Percentiles rank a stretch among this genome's conserved stretches.
Conservation (phyloP, 2,113 vertebrate genomes). For the Psammodynastes pulverulentus region DNA sequence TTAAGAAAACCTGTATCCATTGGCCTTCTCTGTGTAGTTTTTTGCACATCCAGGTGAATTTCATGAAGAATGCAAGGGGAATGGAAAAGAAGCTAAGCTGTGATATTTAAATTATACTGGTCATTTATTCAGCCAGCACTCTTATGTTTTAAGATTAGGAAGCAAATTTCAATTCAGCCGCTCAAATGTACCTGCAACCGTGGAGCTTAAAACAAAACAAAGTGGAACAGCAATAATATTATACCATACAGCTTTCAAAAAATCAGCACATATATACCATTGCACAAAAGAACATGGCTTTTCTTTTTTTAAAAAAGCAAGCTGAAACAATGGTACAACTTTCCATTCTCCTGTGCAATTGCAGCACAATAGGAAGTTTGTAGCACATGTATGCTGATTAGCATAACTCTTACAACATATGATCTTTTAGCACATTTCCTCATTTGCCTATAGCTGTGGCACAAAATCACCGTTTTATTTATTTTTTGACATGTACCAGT, state of each 20-base stretch:
- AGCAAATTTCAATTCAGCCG: not conserved
- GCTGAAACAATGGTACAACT: not conserved
- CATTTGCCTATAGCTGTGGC: not conserved
- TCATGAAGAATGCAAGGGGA: not conserved
- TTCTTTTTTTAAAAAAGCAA: not conserved
- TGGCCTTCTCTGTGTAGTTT: not conserved
- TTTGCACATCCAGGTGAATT: not conserved
- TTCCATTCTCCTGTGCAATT: not conserved
- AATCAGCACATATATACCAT: not conserved
- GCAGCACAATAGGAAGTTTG: not conserved
- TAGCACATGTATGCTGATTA: not conserved
- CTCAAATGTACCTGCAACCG: not conserved
- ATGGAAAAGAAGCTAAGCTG: not conserved
- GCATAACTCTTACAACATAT: not conserved
- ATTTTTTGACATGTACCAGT: not conserved
- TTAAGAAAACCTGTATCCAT: not conserved
- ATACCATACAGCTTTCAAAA: not conserved
- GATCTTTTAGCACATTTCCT: not conserved
- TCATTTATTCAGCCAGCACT: not conserved
- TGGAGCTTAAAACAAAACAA: not conserved
- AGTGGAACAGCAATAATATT: not conserved
- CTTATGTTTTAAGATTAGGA: not conserved
- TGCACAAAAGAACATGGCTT: not conserved
- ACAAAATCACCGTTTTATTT: not conserved
- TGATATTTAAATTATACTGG: not conserved